Conservation (phyloP, 2,888 invertebrate genomes). For the Willowsia nigromaculata region DNA sequence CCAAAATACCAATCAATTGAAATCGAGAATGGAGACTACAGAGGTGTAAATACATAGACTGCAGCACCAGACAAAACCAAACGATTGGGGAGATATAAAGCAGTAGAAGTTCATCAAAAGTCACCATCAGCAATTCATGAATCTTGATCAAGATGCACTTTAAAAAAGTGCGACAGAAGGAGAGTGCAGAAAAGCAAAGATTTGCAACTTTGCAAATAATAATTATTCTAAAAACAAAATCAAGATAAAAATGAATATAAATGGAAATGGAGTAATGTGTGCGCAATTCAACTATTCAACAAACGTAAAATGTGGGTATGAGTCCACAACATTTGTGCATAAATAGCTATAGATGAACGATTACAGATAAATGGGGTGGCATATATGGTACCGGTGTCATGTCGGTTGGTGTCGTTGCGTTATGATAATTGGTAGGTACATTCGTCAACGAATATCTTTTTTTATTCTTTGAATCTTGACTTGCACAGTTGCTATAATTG, state of each 20-base stretch:
- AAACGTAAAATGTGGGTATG: not conserved
- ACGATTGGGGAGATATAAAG: not conserved
- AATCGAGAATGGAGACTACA: not conserved
- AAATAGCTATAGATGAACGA: not conserved
- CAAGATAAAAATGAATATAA: conserved; percentile 40
- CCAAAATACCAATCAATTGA: not conserved
- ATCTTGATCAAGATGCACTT: not conserved
- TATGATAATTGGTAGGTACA: conserved; percentile 22
- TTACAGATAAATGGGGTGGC: not conserved
- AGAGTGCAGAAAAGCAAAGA: not conserved
- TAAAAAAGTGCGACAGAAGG: not conserved
- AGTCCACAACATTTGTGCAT: not conserved
- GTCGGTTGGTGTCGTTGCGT: not conserved
- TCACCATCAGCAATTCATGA: not conserved
- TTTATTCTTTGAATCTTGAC: conserved; percentile 8
- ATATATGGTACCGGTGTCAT: not conserved
- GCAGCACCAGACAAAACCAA: not conserved
- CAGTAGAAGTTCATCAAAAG: not conserved
- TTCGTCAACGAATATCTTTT: not conserved
- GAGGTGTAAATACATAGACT: not conserved
- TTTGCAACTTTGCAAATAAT: not conserved
- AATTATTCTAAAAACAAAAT: conserved; percentile 11
- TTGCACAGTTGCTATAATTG: not conserved
- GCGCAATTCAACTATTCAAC: not conserved
- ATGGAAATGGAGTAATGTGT: conserved; percentile 17